Percentiles rank a stretch among this genome's conserved stretches.
These are phyloP conservation scores for Leucophora obtusa DNA, from an alignment of 2,888 invertebrate genomes.

Conservation along the genomic window DNA sequence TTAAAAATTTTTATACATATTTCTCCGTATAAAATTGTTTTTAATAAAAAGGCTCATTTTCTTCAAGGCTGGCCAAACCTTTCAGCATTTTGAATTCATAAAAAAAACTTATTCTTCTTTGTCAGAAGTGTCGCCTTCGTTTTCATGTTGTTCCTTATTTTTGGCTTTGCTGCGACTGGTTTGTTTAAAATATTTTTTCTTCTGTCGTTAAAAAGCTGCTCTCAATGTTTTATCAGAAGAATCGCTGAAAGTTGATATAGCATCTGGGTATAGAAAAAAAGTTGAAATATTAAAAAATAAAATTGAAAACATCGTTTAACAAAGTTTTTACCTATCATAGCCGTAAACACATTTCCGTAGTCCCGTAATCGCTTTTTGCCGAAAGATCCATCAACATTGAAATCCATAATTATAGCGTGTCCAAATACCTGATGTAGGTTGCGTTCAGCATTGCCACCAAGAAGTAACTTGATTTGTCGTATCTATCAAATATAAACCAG, in stretches of 20 bases:
- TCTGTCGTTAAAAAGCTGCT: conserved; percentile 36
- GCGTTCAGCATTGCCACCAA: conserved; percentile 42
- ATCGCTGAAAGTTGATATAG: conserved; percentile 7
- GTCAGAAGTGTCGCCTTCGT: too few relatives aligned
- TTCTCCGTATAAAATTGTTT: too few relatives aligned
- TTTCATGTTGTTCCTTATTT: neutral
- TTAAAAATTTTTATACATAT: too few relatives aligned
- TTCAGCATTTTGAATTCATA: too few relatives aligned
- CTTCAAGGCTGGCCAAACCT: too few relatives aligned
- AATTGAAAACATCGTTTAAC: conserved; percentile 1
- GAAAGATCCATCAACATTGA: conserved; percentile 14
- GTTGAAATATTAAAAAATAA: neutral
- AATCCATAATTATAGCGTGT: conserved; percentile 11
- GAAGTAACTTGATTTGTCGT: conserved; percentile 29
- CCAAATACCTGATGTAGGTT: conserved; percentile 19
- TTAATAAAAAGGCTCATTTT: too few relatives aligned
- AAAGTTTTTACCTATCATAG: conserved; percentile 14
- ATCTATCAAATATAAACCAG: conserved; percentile 28
- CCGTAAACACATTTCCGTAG: conserved; percentile 2
- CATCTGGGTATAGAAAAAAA: conserved; percentile 8
- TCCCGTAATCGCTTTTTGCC: conserved; percentile 25
- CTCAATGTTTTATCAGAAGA: conserved; percentile 16
- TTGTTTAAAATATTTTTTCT: conserved; percentile 28
- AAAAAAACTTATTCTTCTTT: too few relatives aligned
- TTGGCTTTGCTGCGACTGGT: too few relatives aligned